A percentile compares a stretch with the other conserved stretches of the same genome.
Conservation (phyloP, 1,140 invertebrate species). For the Xylocopa sonorina region DNA sequence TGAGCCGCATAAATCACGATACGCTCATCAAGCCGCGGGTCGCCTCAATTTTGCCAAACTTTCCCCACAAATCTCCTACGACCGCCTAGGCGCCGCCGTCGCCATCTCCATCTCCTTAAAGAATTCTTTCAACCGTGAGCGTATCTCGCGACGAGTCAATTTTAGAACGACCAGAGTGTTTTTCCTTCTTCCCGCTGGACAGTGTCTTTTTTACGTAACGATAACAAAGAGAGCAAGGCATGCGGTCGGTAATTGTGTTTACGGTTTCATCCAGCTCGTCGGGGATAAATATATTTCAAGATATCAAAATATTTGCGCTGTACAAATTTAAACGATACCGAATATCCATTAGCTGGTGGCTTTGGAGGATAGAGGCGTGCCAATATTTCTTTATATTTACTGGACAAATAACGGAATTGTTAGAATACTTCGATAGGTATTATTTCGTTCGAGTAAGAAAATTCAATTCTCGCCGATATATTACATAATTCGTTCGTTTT, state of each 20-base stretch:
- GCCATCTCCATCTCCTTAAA: constrained; percentile 33
- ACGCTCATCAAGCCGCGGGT: constrained; percentile 59
- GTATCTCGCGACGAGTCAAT: constrained; percentile 43
- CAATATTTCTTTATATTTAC: no score
- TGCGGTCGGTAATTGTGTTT: background rate
- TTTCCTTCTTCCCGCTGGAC: background rate
- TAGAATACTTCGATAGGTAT: no score
- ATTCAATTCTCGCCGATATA: no score
- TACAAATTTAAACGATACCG: background rate
- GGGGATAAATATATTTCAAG: background rate
- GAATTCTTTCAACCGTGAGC: constrained; percentile 50
- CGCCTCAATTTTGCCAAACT: constrained; percentile 64
- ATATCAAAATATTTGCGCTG: background rate
- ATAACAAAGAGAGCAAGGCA: background rate
- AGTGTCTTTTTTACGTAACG: constrained; percentile 11
- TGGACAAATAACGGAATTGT: no score
- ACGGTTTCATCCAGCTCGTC: background rate
- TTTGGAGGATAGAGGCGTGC: no score
- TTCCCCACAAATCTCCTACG: constrained; percentile 58
- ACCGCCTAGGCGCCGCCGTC: constrained; percentile 40
- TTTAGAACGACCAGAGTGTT: constrained; percentile 54
- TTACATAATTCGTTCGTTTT: no score
- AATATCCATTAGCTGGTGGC: no score
- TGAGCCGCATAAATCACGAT: constrained; percentile 62
- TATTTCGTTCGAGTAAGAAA: no score